These are phyloP conservation scores for Bos taurus DNA, from an alignment of 2,113 vertebrate species.

Conservation along the genomic window DNA sequence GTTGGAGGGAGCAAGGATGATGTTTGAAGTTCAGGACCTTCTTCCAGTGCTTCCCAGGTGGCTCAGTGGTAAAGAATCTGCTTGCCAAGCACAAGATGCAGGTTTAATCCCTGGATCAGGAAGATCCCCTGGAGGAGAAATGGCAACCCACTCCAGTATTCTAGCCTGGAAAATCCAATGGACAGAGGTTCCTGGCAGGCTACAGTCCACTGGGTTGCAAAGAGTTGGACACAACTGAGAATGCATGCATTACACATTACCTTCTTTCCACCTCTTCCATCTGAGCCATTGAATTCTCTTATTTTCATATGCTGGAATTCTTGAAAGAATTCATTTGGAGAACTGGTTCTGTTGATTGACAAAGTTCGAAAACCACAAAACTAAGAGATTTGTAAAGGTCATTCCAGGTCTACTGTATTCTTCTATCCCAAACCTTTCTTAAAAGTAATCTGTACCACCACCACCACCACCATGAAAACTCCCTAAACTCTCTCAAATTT, in stretches of 20 bases:
- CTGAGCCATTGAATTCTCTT: neutral
- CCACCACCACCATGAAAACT: neutral
- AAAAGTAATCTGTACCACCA: neutral
- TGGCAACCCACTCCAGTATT: neutral
- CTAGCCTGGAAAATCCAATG: neutral
- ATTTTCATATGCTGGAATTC: neutral
- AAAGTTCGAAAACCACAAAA: neutral
- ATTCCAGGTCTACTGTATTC: neutral
- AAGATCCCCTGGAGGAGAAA: neutral
- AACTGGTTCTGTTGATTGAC: neutral
- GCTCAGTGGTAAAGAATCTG: neutral
- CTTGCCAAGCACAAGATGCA: neutral
- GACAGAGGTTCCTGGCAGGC: neutral
- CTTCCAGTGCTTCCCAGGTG: neutral
- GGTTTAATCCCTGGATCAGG: neutral
- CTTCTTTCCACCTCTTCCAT: neutral
- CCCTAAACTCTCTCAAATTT: neutral
- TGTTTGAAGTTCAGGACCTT: neutral
- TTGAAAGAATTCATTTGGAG: neutral
- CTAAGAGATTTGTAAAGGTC: neutral
- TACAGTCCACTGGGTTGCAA: neutral
- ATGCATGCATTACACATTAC: neutral
- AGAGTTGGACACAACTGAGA: neutral
- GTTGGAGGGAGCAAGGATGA: neutral
- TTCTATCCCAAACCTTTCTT: neutral